Evolutionary conservation across 2,797 vertebrate genomes (phyloP), one percentile per base, ranked within the genome.

Genomic region (Anolis apletophallus): DNA sequence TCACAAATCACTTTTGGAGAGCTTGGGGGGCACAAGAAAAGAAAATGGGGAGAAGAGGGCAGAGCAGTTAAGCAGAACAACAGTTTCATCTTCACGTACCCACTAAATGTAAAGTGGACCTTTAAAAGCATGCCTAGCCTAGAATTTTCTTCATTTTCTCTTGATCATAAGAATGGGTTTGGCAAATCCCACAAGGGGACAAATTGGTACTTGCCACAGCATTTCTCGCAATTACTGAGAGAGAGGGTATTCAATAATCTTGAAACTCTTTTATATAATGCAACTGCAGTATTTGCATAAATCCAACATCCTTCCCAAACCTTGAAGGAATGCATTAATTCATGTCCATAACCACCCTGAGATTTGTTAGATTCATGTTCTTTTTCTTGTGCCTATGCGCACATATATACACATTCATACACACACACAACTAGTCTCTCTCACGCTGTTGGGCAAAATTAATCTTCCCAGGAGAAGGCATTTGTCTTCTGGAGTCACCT

Each of bases 1-100:
- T 89, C 76, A 87, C 83, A 84, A 87, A 87, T 90, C 84, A 84
- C 87, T 94, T 92, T 88, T 81, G 86, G 88, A 94, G 88, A 85
- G 90, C 72, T 86, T 82, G 89, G 34, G 68, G 46, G 46, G 4
- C 29, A 78, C 92, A 36, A 92, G 88, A 40, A 68, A 67, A 29
- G 61, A 46, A 50, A 17, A 40, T 26, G n/a, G 14, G 14, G 36
- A 23, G 16, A 9, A 10, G 34, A 40, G 32, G 34, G 11, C 26
- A 23, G 11, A 69, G 19, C 13, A 46, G 11, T 80, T 81, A 81
- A 68, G 7, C 21, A 57, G 67, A 34, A 14, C 5, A 3, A 54
- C 36, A 0, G 9, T 26, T n/a, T 87, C 67, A 34, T 36, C 55
- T 75, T 92, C 10, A 59, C 0, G 1, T 29, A 74, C 71, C 1